phyloP scores from a whole-genome alignment of 2,113 vertebrate species.

The Dascyllus trimaculatus region DNA sequence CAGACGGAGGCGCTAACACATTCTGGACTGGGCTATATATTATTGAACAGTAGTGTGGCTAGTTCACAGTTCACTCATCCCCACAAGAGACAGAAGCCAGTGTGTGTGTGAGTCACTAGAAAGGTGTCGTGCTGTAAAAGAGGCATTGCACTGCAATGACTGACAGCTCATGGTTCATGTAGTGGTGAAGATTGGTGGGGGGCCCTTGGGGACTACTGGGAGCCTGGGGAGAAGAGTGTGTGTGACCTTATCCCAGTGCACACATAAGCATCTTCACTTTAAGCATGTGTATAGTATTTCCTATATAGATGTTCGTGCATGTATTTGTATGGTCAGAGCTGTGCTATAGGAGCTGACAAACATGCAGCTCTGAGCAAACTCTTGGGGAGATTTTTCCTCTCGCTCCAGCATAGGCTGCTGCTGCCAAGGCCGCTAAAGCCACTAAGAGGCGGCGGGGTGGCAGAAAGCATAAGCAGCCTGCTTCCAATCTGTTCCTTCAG shows the following conservation, averaged over 20 bases:
- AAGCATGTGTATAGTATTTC: slow-evolving; percentile 26
- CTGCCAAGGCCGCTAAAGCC: slow-evolving; percentile 62
- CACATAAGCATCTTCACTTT: slow-evolving; percentile 9
- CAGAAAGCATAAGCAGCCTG: slow-evolving; percentile 61
- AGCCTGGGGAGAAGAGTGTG: slow-evolving; percentile 5
- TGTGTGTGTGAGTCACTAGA: slow-evolving; percentile 4
- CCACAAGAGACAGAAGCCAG: slow-evolving; percentile 10
- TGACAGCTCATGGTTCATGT: slow-evolving; percentile 67
- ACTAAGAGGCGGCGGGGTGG: slow-evolving; percentile 35
- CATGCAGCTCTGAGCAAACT: slow-evolving; percentile 43
- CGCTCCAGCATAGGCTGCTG: slow-evolving; percentile 1
- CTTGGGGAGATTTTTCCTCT: slow-evolving; percentile 39
- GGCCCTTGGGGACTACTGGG: slow-evolving; percentile 5
- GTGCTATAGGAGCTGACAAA: slow-evolving; percentile 33
- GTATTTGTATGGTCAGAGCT: slow-evolving; percentile 34
- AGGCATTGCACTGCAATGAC: slow-evolving; percentile 24
- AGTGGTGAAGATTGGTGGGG: slow-evolving; percentile 37
- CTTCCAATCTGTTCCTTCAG: slow-evolving; percentile 74
- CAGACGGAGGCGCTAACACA: slow-evolving; percentile 22
- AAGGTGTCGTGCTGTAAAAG: slow-evolving; percentile 37
- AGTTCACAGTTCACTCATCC: slow-evolving; percentile 27
- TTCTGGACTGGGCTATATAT: slow-evolving; percentile 23
- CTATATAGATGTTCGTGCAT: slow-evolving; percentile 30
- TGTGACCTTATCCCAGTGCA: slow-evolving; percentile 20
- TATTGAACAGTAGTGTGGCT: slow-evolving; percentile 33